These are phyloP conservation scores for Drosophila austrosaltans DNA, from an alignment of 2,888 invertebrate genomes.

Conservation along the genomic window DNA sequence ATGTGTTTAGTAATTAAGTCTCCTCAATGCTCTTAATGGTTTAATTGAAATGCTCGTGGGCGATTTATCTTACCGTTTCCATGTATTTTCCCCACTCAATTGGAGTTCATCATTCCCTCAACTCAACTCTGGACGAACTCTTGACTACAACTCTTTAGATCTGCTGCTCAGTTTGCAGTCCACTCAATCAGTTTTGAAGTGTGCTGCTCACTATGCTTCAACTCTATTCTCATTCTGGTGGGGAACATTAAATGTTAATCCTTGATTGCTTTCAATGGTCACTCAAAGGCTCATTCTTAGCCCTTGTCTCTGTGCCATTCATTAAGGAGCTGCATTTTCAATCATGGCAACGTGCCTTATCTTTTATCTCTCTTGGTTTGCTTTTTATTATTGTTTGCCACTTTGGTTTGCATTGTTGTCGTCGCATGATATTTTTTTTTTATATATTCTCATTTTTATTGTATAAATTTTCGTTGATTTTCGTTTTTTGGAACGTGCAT, in stretches of 20 bases:
- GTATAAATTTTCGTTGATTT: constrained; percentile 12
- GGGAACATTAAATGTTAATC: constrained; percentile 54
- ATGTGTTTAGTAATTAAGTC: background rate
- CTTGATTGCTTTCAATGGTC: constrained; percentile 65
- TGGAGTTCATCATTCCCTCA: background rate
- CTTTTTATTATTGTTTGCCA: constrained; percentile 69
- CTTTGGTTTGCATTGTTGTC: constrained; percentile 65
- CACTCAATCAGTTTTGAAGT: constrained; percentile 68
- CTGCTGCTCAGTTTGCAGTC: constrained; percentile 41
- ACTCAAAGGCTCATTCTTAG: constrained; percentile 42
- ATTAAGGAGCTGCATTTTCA: constrained; percentile 50
- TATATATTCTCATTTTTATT: background rate
- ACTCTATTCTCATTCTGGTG: constrained; percentile 40
- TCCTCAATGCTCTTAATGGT: constrained; percentile 35
- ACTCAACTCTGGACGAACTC: background rate
- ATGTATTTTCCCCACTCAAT: background rate
- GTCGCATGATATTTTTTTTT: constrained; percentile 37
- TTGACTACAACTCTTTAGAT: constrained; percentile 28
- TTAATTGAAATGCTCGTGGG: constrained; percentile 47
- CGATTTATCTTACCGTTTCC: constrained; percentile 10
- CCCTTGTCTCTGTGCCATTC: constrained; percentile 50
- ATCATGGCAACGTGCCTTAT: constrained; percentile 66
- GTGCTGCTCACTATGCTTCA: constrained; percentile 19
- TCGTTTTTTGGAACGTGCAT: constrained; percentile 42
- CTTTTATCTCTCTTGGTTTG: constrained; percentile 71